phyloP scores from a whole-genome alignment of 92 coral and sea anemone species.

The Zoanthus sociatus region DNA sequence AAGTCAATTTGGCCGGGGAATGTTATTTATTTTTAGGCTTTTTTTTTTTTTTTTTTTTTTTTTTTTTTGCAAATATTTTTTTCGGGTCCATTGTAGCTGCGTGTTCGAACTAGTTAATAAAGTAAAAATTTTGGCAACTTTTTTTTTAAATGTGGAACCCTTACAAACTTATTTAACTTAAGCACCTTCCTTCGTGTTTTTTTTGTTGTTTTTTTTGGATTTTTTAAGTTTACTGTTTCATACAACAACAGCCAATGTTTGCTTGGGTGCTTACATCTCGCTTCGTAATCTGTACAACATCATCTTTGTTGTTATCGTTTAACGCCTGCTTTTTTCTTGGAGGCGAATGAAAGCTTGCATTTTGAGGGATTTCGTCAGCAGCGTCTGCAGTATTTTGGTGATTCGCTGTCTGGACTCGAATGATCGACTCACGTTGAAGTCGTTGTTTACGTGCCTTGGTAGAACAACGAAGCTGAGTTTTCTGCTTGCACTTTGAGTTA shows the following conservation, averaged over 20 bases:
- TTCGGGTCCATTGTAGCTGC: too few species aligned
- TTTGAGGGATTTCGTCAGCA: not conserved
- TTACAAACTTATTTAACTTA: not conserved
- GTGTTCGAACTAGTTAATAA: too few species aligned
- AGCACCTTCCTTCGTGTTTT: not conserved
- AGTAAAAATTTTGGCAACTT: too few species aligned
- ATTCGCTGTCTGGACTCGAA: not conserved
- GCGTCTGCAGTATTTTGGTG: not conserved
- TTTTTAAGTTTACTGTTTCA: not conserved
- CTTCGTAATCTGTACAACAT: not conserved
- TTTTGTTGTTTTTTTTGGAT: not conserved
- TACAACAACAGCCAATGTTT: slow-evolving; percentile 3
- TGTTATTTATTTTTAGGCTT: too few species aligned
- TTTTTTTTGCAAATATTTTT: too few species aligned
- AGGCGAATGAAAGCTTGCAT: not conserved
- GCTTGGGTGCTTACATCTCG: not conserved
- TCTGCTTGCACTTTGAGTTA: not conserved
- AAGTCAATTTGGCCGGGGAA: too few species aligned
- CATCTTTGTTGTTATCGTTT: not conserved
- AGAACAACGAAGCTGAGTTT: slow-evolving; percentile 33
- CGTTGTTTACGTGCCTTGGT: slow-evolving; percentile 28
- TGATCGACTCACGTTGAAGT: slow-evolving; percentile 17
- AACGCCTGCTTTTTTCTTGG: not conserved
- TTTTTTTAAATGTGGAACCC: too few species aligned
- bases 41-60: too few species aligned